Evolutionary conservation across 2,888 invertebrate genomes (phyloP), one percentile per base, ranked within the genome.

Genomic region (Podotricha telesiphe): DNA sequence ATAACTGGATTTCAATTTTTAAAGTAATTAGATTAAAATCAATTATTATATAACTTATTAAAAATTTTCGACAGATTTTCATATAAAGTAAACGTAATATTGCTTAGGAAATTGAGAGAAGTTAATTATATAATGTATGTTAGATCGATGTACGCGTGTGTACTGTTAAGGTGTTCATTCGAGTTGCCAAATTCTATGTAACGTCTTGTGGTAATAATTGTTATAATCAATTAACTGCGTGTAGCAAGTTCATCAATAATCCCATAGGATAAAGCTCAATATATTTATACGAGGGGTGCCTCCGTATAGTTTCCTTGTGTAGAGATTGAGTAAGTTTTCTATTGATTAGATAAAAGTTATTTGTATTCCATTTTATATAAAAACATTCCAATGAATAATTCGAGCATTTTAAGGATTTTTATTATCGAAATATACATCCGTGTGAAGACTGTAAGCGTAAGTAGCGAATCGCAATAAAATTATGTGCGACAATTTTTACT

Each of bases 141-240:
- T 72, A 75, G 74, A 69, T 74, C 72, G 70, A 69, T 72, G 71
- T 71, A 75, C 73, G 73, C 74, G 73, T 74, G 70, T 76, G 72
- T 73, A 70, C 68, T 71, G 65, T 68, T 71, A 84, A 84, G 83
- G 92, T 91, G 91, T 93, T 92, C 90, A 91, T 88, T 81, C 85
- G 84, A 82, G 89, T 87, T 93, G 93, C 93, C 93, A 93, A 93
- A 93, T 88, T 91, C 83, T 82, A 79, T 89, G 84, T 92, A 87
- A 86, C 86, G 82, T 81, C 75, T 77, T 83, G 82, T 84, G 82
- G 86, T 86, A 83, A 85, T 85, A 83, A 84, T 80, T 86, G 86
- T 84, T 85, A 83, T 88, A 84, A 85, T 67, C 69, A 55, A 72
- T 72, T 69, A 85, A 87, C 80, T 83, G 81, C 80, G 80, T 86